A percentile compares a stretch with the other conserved stretches of the same genome.
Evolutionary conservation across 2,113 vertebrate genomes (phyloP).

Genomic region (Aspiorhynchus laticeps): DNA sequence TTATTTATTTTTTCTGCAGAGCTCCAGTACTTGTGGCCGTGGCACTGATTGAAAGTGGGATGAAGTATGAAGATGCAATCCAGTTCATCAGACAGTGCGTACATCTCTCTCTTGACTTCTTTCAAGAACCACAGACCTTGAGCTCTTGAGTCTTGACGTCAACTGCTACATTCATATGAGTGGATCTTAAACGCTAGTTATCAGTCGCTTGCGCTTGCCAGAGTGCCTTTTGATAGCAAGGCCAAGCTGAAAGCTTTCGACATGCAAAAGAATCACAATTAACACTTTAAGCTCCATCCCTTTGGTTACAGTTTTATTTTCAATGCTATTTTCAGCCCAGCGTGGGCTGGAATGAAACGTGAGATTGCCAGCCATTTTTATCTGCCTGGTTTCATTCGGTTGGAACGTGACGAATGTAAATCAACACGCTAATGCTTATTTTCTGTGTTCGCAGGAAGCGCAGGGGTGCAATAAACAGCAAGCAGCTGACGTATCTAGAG

Average conservation of each 20-base stretch:
- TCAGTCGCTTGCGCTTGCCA: neutral
- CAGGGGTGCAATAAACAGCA: slow-evolving; percentile 88
- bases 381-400: neutral
- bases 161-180: neutral
- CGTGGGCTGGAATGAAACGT: slow-evolving; percentile 9
- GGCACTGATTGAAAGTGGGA: slow-evolving; percentile 86
- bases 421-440: neutral
- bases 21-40: slow-evolving; percentile 85
- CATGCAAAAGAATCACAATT: neutral
- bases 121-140: neutral
- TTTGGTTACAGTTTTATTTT: neutral
- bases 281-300: neutral
- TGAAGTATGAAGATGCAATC: slow-evolving; percentile 89
- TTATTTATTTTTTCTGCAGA: slow-evolving; percentile 57
- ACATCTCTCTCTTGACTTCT: slow-evolving; percentile 29
- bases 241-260: neutral
- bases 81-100: slow-evolving; percentile 92
- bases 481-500: slow-evolving; percentile 86
- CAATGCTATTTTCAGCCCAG: neutral
- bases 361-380: neutral
- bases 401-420: neutral
- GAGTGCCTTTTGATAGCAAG: slow-evolving; percentile 4
- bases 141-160: neutral
- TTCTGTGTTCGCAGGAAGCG: slow-evolving; percentile 76
- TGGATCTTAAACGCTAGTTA: neutral